phyloP scores from a whole-genome alignment of 1,140 invertebrate species.

The Neomicropteryx cornuta region DNA sequence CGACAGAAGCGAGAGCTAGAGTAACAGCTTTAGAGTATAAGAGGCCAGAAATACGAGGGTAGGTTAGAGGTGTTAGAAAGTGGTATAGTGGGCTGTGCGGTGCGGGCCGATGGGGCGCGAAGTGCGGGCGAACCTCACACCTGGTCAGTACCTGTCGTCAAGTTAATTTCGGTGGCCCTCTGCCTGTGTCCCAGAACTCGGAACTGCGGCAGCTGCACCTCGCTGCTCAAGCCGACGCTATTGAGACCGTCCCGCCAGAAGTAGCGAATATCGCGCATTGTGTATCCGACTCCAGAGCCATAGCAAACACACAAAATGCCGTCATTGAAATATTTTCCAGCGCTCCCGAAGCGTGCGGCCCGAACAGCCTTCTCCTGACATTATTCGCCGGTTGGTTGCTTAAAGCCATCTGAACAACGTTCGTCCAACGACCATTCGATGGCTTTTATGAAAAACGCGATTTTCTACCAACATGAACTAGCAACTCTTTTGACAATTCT shows the following conservation, averaged over 20 bases:
- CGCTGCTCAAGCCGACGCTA: constrained; percentile 83
- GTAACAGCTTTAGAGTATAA: too few species aligned
- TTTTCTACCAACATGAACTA: too few species aligned
- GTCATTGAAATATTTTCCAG: too few species aligned
- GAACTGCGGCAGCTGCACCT: constrained; percentile 90
- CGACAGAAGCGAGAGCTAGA: too few species aligned
- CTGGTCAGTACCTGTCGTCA: constrained; percentile 75
- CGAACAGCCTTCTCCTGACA: constrained; percentile 20
- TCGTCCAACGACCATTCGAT: too few species aligned
- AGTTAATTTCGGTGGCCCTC: constrained; percentile 80
- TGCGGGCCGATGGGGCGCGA: constrained; percentile 28
- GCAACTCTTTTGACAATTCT: too few species aligned
- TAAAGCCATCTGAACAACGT: too few species aligned
- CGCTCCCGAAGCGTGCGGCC: constrained; percentile 31
- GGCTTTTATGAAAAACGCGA: too few species aligned
- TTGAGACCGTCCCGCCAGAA: constrained; percentile 82
- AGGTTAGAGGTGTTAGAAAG: constrained; percentile 35
- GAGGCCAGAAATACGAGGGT: constrained; percentile 19
- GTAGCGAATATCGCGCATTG: constrained; percentile 95
- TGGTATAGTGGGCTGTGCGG: constrained; percentile 30
- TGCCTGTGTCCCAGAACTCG: constrained; percentile 87
- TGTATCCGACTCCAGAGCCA: constrained; percentile 81
- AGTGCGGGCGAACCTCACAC: constrained; percentile 20
- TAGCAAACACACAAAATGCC: constrained; percentile 46
- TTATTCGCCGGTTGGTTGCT: too few species aligned